Percentiles rank a stretch among this genome's conserved stretches.
Evolutionary conservation across 2,888 invertebrate genomes (phyloP).

Genomic region (Eumacrocentrus americanus): DNA sequence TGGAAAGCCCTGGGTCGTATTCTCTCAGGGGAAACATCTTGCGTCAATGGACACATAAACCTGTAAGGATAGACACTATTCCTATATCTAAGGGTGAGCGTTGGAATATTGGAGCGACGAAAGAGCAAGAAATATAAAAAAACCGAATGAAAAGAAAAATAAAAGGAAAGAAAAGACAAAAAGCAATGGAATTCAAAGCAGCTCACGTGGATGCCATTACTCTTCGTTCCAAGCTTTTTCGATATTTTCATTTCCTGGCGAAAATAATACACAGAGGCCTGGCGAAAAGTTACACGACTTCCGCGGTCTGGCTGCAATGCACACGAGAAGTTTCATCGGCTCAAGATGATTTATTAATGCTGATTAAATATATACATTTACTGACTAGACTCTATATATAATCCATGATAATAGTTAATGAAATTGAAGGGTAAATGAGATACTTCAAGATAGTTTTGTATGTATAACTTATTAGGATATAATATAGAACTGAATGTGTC

Average conservation of each 20-base stretch:
- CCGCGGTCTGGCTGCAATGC: neutral
- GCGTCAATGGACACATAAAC: neutral
- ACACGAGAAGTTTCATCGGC: neutral
- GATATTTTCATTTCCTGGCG: slow-evolving; percentile 37
- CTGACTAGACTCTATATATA: too few species aligned
- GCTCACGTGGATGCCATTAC: slow-evolving; percentile 28
- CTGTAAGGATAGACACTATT: neutral
- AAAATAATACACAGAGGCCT: slow-evolving; percentile 37
- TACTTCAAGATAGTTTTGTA: too few species aligned
- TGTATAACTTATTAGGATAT: too few species aligned
- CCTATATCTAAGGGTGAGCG: neutral
- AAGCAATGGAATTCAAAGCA: neutral
- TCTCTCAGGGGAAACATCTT: neutral
- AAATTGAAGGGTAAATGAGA: too few species aligned
- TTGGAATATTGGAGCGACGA: neutral
- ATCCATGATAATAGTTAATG: too few species aligned
- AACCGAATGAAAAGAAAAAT: neutral
- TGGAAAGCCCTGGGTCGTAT: neutral
- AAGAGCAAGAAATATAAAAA: neutral
- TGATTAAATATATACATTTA: neutral
- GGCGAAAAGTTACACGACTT: neutral
- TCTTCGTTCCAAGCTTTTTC: slow-evolving; percentile 32
- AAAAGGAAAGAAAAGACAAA: neutral
- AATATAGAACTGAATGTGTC: too few species aligned
- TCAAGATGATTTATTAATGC: too few species aligned